Evolutionary conservation across 2,113 vertebrate species (phyloP).

Genomic region (Sclerurus mexicanus): DNA sequence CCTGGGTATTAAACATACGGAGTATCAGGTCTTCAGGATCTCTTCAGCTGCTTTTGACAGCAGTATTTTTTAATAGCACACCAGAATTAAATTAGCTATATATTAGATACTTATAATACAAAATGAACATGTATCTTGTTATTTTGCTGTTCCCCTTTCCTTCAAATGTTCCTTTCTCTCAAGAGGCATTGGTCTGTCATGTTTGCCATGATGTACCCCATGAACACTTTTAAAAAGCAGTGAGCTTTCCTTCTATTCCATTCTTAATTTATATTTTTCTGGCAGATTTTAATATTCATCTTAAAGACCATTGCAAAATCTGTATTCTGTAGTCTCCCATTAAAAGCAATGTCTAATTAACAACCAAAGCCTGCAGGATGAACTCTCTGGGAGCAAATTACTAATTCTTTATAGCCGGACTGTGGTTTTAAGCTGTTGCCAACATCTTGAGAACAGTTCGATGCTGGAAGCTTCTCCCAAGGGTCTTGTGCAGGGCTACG

Average conservation of each 20-base stretch:
- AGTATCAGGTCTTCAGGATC: neutral
- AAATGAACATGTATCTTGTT: neutral
- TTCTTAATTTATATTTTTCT: conserved; percentile 5
- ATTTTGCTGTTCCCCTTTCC: neutral
- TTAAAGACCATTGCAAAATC: neutral
- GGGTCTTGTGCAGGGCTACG: neutral
- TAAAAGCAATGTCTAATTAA: conserved; percentile 42
- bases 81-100: neutral
- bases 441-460: neutral
- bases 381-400: conserved; percentile 38
- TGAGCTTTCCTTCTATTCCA: neutral
- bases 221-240: neutral
- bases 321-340: neutral
- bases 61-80: neutral
- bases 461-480: conserved; percentile 37
- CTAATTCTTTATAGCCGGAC: conserved; percentile 14
- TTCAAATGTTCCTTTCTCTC: neutral
- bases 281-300: conserved; percentile 17
- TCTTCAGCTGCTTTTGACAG: neutral
- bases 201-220: neutral
- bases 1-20: neutral
- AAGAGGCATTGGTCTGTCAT: neutral
- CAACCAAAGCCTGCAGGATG: conserved; percentile 14
- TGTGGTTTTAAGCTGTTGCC: conserved; percentile 22
- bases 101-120: neutral